Evolutionary conservation across 1,140 invertebrate genomes (phyloP), one percentile per base, ranked within the genome.

Genomic region (Sitophilus oryzae): DNA sequence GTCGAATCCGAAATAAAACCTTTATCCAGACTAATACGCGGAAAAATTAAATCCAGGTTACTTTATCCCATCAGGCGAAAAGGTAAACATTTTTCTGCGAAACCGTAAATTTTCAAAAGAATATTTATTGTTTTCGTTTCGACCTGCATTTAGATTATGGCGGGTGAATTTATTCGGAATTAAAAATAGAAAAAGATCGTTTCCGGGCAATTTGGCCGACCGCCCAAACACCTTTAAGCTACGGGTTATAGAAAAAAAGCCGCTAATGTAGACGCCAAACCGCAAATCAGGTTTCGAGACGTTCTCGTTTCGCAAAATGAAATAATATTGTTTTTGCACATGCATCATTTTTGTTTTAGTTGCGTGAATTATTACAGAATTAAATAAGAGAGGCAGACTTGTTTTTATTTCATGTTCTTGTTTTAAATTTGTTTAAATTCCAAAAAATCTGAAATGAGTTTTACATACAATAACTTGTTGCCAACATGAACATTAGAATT

Each of bases 21-120:
- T 11, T 30, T 5, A 5, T 30, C 25, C 25, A 6, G 5, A n/a
- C 53, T 19, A 56, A 56, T 56, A 56, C 46, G 47, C 52, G 47
- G 48, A 10, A 56, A 48, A 48, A 49, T 40, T 46, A 54, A 48
- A 56, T 56, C 53, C 53, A 56, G 53, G 53, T 56, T 56, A 49
- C 23, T 30, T 49, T 48, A 30, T 56, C 40, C 18, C n/a, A n/a
- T n/a, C n/a, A 47, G 45, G 53, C 44, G 25, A 30, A 56, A n/a
- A 56, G 45, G 53, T 56, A 56, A 56, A 56, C 53, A 56, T 48
- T 56, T 56, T 48, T 30, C 11, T 56, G 45, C 53, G 36, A 15
- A 22, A 37, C 46, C 36, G 23, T 56, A 48, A 49, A 56, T 47
- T n/a, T n/a, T 56, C 20, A 15, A 48, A 48, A 48, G 45, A 22